Base-by-base conservation (phyloP, 1,140 invertebrate species). In the Aphidius ervi region DNA sequence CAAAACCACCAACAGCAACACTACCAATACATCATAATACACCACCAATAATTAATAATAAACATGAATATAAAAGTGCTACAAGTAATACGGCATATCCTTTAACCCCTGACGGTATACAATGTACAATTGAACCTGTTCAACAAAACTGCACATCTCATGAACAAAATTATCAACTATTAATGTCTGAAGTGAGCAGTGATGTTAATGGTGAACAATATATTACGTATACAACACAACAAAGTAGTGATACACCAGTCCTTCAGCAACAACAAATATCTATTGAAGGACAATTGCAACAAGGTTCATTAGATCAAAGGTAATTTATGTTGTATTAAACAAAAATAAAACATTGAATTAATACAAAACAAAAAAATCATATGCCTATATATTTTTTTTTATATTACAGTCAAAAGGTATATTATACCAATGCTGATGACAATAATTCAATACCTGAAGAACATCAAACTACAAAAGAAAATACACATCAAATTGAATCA, bases 51-150 rank as follows among this genome's bases (percentile, higher is more conserved):
- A 16, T 16, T 16, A 16, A 16, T 16, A 16, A 16, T 16, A 16
- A 16, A 16, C 1, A 16, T 16, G 16, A 16, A 16, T 16, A 1
- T 16, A 16, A 16, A 0, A 16, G 16, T 16, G 16, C 16, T 16
- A 16, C 16, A 16, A 16, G 16, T 16, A 79, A 73, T 77, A 78
- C 79, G 78, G 78, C 73, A 72, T 72, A 78, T 61, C 77, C 74
- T 76, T 75, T 66, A 71, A 78, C 72, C 57, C 74, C 73, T 72
- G 58, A 71, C 61, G 73, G 72, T 72, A 70, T 73, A 70, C 73
- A 74, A 41, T 67, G 73, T 56, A 74, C 72, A 42, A 56, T 76
- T 41, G 74, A 78, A 58, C 75, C 78, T 63, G 64, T 72, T 49
- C 68, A 74, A 49, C 71, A 72, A 67, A 65, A 72, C 61, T 77